These are phyloP conservation scores for Bombus polaris DNA, from an alignment of 1,140 invertebrate genomes.

Conservation along the genomic window DNA sequence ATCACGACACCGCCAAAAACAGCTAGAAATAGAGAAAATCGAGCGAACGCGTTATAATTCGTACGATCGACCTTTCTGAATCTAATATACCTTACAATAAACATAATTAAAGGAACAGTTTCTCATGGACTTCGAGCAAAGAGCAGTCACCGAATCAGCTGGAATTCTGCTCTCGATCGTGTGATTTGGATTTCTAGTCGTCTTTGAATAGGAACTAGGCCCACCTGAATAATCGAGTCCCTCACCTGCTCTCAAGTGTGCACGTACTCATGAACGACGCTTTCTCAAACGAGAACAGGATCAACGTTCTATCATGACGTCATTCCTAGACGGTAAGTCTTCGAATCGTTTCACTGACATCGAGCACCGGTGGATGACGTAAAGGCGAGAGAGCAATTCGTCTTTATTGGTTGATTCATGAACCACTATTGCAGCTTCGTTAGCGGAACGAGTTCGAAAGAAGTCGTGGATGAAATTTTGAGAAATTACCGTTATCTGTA, in stretches of 20 bases:
- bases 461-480: no score
- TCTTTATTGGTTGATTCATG: neutral
- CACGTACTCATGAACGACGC: neutral
- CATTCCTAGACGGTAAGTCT: slow-evolving; percentile 23
- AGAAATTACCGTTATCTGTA: neutral
- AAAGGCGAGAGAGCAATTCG: slow-evolving; percentile 31
- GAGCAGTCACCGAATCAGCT: neutral
- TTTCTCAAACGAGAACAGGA: slow-evolving; percentile 58
- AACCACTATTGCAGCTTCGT: neutral
- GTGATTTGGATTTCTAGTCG: neutral
- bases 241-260: neutral
- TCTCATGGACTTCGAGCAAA: neutral
- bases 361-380: neutral
- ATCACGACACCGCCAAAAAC: neutral
- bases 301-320: slow-evolving; percentile 53
- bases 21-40: neutral
- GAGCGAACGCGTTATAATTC: neutral
- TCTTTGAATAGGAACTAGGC: neutral
- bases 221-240: slow-evolving; percentile 9
- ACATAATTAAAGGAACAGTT: neutral
- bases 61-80: neutral
- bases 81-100: neutral
- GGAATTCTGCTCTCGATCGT: neutral
- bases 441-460: neutral
- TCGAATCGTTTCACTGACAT: slow-evolving; percentile 27